Evolutionary conservation across 2,113 vertebrate species (phyloP).

Genomic region (Dicerorhinus sumatrensis): DNA sequence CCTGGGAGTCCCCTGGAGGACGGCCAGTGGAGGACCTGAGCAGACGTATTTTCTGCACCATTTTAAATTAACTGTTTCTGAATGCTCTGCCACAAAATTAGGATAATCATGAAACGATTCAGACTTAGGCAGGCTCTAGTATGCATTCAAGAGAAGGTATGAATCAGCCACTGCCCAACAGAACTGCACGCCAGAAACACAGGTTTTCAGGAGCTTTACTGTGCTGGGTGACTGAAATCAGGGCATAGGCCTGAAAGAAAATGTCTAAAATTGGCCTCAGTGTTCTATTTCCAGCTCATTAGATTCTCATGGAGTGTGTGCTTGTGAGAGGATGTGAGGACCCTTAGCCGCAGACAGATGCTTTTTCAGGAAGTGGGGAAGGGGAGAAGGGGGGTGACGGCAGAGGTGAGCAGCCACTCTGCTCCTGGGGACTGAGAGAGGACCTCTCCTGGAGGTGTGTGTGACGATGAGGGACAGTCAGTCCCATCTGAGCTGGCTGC

Average conservation of each 20-base stretch:
- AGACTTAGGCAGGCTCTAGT: neutral
- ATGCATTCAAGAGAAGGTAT: neutral
- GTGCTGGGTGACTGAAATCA: neutral
- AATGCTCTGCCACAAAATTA: neutral
- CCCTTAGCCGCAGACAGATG: neutral
- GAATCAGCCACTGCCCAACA: neutral
- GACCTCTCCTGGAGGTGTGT: neutral
- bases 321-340: neutral
- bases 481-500: neutral
- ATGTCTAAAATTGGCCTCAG: neutral
- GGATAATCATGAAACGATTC: neutral
- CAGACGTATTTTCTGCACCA: neutral
- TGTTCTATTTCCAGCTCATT: neutral
- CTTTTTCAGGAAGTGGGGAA: neutral
- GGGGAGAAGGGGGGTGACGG: neutral
- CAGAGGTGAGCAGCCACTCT: neutral
- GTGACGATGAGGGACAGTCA: neutral
- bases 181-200: neutral
- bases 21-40: neutral
- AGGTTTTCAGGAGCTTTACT: neutral
- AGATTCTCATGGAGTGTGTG: neutral
- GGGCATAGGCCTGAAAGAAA: neutral
- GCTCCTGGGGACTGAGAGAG: neutral
- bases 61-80: constrained; percentile 1
- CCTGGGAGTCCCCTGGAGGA: neutral